These are phyloP conservation scores for Choloepus hoffmanni DNA, from an alignment of 2,113 vertebrate species.

Conservation along the genomic window DNA sequence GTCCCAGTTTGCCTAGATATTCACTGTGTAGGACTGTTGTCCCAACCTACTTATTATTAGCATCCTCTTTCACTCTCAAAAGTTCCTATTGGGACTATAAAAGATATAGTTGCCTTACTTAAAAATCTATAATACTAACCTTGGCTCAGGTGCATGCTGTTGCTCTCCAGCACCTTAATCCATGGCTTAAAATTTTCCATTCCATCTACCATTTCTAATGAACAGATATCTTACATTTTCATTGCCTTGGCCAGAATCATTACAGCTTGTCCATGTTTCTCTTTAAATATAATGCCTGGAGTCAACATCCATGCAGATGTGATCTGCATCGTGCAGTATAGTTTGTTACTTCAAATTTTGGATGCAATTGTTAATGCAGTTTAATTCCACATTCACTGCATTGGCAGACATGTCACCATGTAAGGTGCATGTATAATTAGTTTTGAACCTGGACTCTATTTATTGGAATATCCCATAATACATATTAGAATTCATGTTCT, in stretches of 20 bases:
- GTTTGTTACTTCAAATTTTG: neutral
- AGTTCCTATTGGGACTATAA: neutral
- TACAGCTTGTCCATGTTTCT: neutral
- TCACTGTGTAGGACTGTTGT: neutral
- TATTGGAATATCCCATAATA: neutral
- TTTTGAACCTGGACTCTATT: neutral
- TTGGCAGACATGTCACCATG: neutral
- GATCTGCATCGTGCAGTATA: neutral
- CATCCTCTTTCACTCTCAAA: neutral
- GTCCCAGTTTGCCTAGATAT: neutral
- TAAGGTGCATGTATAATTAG: neutral
- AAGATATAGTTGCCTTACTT: neutral
- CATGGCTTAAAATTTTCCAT: neutral
- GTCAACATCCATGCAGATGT: neutral
- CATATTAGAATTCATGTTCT: neutral
- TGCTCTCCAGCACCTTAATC: neutral
- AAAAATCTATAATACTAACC: neutral
- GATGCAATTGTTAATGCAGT: neutral
- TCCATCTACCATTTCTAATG: neutral
- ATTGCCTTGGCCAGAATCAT: neutral
- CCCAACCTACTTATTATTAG: neutral
- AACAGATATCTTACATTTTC: neutral
- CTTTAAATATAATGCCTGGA: neutral
- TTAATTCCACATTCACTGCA: conserved; percentile 6
- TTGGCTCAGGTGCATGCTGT: neutral